Evolutionary conservation across 2,113 vertebrate species (phyloP), one percentile per base, ranked within the genome.

Genomic region (Columba livia): DNA sequence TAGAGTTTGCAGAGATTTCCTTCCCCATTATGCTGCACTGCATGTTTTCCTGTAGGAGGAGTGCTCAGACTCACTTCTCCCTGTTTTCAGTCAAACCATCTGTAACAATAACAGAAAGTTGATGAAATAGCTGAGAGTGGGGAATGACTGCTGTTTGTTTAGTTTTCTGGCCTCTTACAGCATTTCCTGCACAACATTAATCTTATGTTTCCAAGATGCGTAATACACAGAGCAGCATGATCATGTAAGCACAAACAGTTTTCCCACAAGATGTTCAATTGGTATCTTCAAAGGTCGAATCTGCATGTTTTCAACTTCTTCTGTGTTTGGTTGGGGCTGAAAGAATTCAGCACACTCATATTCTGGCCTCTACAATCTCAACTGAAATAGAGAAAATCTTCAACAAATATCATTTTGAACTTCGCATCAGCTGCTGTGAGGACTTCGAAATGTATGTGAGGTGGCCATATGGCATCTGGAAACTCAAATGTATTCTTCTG

Each of bases 31-130:
- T 40, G n/a, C 47, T 74, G 40, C 61, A 28, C 74, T 74, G 48
- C 78, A 86, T 72, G 36, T 64, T 66, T 90, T 95, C 72, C 78
- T 95, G 67, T 60, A 61, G 69, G 48, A 82, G 15, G 20, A 57
- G 48, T 44, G 7, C 47, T 90, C 51, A 89, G 44, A 66, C 8
- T 72, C 73, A 38, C 48, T 90, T 80, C 66, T 91, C 56, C 79
- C 74, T 88, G 42, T 7, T 87, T 91, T 93, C 28, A 85, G 61
- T 89, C 61, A 79, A 90, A 50, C 75, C 90, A 94, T 96, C 86
- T 94, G 90, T 82, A 91, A 96, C 85, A 97, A 94, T 34, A 94
- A 75, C 81, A 96, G 38, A 97, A 84, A 75, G 57, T 19, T 86
- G 69, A 91, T 80, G 28, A 93, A 94, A 94, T 50, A 81, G 70